Conservation (phyloP, 1,140 invertebrate species). For the Bombus cullumanus region DNA sequence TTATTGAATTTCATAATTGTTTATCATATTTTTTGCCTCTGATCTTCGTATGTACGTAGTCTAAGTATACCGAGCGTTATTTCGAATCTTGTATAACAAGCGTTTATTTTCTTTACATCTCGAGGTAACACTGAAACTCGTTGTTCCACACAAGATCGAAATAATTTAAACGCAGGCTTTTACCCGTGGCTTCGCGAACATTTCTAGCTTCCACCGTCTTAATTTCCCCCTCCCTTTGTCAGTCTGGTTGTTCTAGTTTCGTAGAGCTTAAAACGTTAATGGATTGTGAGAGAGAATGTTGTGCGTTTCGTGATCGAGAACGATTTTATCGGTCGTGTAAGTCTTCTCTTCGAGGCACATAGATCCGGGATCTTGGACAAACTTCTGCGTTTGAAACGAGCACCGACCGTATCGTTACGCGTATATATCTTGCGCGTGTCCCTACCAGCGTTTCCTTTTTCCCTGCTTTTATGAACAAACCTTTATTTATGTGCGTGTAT, state of each 20-base stretch:
- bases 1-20: neutral
- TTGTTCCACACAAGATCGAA: neutral
- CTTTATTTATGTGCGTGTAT: neutral
- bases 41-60: neutral
- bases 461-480: neutral
- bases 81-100: neutral
- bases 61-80: neutral
- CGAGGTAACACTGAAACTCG: neutral
- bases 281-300: neutral
- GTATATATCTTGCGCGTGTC: slow-evolving; percentile 1
- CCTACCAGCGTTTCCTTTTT: neutral
- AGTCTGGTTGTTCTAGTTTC: neutral
- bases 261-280: neutral
- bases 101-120: slow-evolving; percentile 2
- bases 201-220: neutral
- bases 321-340: neutral
- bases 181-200: neutral
- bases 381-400: neutral
- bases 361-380: neutral
- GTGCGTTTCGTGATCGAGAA: neutral
- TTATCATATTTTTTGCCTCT: neutral
- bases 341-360: neutral
- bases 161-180: neutral
- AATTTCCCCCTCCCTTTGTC: neutral
- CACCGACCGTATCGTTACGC: slow-evolving; percentile 19